Conservation (phyloP, 2,888 invertebrate species). For the Odontocolon sp. region DNA sequence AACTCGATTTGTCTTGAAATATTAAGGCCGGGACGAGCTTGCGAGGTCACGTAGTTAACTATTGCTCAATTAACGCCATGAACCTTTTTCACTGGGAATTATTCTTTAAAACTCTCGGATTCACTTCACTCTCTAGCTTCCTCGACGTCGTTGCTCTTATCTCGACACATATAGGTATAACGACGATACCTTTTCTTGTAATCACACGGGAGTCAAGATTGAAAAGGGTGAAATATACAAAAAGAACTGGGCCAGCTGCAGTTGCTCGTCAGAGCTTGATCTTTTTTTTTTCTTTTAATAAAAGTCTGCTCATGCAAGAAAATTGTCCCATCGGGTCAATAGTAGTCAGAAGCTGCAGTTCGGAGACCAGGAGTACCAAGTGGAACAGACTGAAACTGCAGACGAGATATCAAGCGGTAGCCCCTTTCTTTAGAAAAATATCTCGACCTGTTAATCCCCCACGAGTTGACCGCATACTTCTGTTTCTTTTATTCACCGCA, state of each 20-base stretch:
- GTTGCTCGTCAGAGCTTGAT: neutral
- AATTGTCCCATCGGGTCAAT: slow-evolving; percentile 10
- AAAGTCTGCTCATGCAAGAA: slow-evolving; percentile 4
- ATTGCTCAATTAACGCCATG: slow-evolving; percentile 65
- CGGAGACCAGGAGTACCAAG: too few relatives aligned
- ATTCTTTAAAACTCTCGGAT: slow-evolving; percentile 25
- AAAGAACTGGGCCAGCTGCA: slow-evolving; percentile 60
- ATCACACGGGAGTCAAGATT: slow-evolving; percentile 44
- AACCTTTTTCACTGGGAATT: slow-evolving; percentile 29
- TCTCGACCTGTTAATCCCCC: slow-evolving; percentile 15
- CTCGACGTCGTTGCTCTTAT: neutral
- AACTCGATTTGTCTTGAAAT: slow-evolving; percentile 11
- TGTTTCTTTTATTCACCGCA: neutral
- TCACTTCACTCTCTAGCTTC: neutral
- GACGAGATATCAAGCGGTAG: slow-evolving; percentile 18
- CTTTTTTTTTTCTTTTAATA: slow-evolving; percentile 12
- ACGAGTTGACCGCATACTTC: neutral
- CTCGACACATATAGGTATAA: slow-evolving; percentile 3
- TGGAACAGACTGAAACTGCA: too few relatives aligned
- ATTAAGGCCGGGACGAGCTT: slow-evolving; percentile 12
- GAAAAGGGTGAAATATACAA: slow-evolving; percentile 47
- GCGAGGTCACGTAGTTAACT: slow-evolving; percentile 50
- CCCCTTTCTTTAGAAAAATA: slow-evolving; percentile 34
- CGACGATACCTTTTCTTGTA: slow-evolving; percentile 12
- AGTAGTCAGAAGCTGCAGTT: too few relatives aligned